phyloP scores from a whole-genome alignment of 2,113 vertebrate genomes.

The Siphamia tubifer region DNA sequence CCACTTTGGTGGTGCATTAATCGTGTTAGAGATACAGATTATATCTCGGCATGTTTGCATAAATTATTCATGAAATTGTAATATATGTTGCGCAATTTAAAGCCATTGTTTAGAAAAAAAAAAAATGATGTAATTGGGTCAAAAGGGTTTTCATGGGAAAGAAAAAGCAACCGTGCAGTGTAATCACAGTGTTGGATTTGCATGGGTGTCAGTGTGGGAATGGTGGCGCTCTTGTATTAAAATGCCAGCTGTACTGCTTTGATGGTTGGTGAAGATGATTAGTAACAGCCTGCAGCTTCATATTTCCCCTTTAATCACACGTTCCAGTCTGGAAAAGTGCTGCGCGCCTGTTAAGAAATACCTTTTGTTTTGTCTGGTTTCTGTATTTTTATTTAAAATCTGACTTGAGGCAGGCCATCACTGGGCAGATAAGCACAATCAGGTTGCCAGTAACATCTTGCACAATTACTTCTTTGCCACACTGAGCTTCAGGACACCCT shows the following conservation, averaged over 20 bases:
- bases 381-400: no score
- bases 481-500: conserved; percentile 16
- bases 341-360: no score
- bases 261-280: neutral
- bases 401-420: neutral
- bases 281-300: neutral
- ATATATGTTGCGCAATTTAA: conserved; percentile 24
- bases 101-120: conserved; percentile 5
- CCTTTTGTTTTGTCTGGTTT: no score
- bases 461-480: neutral
- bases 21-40: conserved; percentile 56
- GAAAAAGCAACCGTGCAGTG: neutral
- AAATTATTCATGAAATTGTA: conserved; percentile 26
- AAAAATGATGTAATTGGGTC: conserved; percentile 15
- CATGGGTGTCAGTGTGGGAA: neutral
- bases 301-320: neutral
- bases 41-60: conserved; percentile 22
- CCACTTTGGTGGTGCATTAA: conserved; percentile 25
- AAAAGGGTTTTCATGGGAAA: conserved; percentile 7
- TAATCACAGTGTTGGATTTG: neutral
- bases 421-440: conserved; percentile 2
- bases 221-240: neutral
- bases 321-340: neutral
- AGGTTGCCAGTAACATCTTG: neutral
- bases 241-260: neutral